Evolutionary conservation across 2,113 vertebrate species (phyloP).

Genomic region (Anthoscopus minutus): DNA sequence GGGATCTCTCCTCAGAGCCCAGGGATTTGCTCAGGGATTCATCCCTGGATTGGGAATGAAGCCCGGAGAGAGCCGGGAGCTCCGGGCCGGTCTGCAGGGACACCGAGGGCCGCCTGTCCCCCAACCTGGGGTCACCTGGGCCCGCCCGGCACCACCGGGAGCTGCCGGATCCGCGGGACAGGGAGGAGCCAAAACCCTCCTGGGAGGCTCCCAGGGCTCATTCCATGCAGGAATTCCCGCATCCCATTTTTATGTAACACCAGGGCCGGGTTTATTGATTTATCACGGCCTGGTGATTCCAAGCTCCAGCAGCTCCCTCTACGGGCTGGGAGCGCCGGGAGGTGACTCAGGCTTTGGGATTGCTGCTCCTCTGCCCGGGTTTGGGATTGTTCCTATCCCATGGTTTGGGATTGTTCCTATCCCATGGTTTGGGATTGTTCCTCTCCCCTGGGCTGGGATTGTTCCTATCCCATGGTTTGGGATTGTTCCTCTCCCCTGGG

Average conservation of each 20-base stretch:
- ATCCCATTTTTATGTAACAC: background rate
- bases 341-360: background rate
- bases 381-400: background rate
- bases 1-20: background rate
- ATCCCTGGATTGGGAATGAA: background rate
- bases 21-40: background rate
- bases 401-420: accelerated
- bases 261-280: background rate
- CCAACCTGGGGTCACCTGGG: background rate
- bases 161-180: background rate
- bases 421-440: background rate
- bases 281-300: background rate
- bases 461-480: background rate
- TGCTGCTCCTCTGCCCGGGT: background rate
- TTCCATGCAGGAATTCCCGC: background rate
- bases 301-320: constrained; percentile 52
- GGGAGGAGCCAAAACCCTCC: background rate
- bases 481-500: too few relatives aligned
- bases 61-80: background rate
- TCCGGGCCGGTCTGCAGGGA: background rate
- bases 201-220: background rate
- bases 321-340: background rate
- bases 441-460: too few relatives aligned
- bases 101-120: background rate
- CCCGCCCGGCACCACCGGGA: background rate